Conservation (phyloP, 2,113 vertebrate species). For the Pelusios castaneus region DNA sequence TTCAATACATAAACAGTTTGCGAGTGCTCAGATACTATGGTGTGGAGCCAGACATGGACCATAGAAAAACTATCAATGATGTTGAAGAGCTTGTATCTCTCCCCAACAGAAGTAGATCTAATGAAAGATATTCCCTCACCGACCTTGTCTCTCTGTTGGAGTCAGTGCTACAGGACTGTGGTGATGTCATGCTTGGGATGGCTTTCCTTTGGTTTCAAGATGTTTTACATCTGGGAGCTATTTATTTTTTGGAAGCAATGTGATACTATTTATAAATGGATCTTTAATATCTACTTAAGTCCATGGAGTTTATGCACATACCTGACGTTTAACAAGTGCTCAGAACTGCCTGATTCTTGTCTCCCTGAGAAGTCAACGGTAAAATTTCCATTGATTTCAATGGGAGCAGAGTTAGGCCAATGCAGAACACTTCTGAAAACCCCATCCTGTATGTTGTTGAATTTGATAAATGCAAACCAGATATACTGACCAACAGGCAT, state of each 20-base stretch:
- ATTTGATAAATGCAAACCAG: not conserved
- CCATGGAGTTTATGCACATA: not conserved
- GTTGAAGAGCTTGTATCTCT: not conserved
- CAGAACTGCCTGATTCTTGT: not conserved
- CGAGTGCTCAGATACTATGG: too few species aligned
- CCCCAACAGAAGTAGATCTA: not conserved
- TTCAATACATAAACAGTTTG: too few species aligned
- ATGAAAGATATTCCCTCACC: not conserved
- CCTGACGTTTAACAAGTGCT: not conserved
- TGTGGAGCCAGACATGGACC: too few species aligned
- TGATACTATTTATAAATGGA: conserved; percentile 50
- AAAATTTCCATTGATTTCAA: not conserved
- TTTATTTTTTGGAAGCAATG: not conserved
- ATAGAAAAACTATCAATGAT: too few species aligned
- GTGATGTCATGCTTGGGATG: not conserved
- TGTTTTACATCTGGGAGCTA: not conserved
- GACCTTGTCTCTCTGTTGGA: not conserved
- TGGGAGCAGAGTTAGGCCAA: not conserved
- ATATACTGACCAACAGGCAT: not conserved
- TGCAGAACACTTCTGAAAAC: not conserved
- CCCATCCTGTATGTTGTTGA: not conserved
- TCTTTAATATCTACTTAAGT: conserved; percentile 24
- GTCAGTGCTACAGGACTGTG: not conserved
- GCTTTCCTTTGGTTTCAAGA: not conserved
- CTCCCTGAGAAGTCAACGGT: not conserved